Base-by-base conservation (phyloP, 2,113 vertebrate genomes). In the Cyprinus carpio region DNA sequence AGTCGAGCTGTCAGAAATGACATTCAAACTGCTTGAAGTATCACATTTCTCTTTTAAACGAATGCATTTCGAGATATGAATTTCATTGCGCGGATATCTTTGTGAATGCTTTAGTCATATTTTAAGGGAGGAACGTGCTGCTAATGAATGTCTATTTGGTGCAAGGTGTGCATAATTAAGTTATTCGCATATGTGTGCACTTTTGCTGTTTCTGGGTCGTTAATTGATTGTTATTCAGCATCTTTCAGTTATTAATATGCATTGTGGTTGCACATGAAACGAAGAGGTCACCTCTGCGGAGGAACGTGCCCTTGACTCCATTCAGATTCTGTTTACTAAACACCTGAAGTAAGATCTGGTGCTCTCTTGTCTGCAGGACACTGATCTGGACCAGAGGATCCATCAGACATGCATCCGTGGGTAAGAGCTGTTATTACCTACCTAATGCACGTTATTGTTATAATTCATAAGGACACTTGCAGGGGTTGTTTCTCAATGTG, bases 381-480 rank as follows among this genome's bases (percentile, higher is more conserved):
- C 29, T 93, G 62, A 87, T 93, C 93, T 95, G 94, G 94, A 91
- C 91, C 89, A 91, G 75, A 89, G 90, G 90, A 89, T 88, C 90
- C 10, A 88, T 92, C 87, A 92, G 93, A 85, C 85, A 91, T 31
- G 88, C 90, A 16, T 95, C 94, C 56, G 91, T 92, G 87, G 93
- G 95, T 95, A 87, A 92, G 94, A 87, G 12, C 58, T 60, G 18
- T 25, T 23, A 64, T 46, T 13, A 54, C 62, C 3, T 69, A 0
- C 62, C 3, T 69, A 0, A 49, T 60, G 54, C 54, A 51, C 5
- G 2, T 71, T 23, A 15, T 6, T 34, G 56, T 79, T 76, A 67
- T n/a, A n/a, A 82, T 11, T 58, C 20, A 34, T 23, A 46, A 18
- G 0, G 10, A 11, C 27, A n/a, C 60, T 25, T 58, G 60, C 60